Evolutionary conservation across 92 coral and sea anemone species (phyloP).

Genomic region (Phenganax subtilis): DNA sequence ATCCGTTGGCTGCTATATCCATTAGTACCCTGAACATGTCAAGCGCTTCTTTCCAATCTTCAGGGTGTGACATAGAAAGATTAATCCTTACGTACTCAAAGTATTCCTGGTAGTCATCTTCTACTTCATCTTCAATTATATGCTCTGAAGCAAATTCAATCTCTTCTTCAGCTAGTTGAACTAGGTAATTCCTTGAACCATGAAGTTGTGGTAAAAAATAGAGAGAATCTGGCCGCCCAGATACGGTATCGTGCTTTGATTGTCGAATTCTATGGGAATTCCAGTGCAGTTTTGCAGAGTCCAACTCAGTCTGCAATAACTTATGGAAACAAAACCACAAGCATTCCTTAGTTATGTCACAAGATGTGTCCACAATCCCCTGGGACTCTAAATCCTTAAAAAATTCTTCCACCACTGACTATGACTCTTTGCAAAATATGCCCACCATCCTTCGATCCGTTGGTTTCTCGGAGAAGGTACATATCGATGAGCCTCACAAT

Average conservation of each 20-base stretch:
- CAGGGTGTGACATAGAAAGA: conserved; percentile 36
- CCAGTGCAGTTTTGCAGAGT: conserved; percentile 60
- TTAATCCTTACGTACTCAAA: conserved; percentile 58
- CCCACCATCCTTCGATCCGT: conserved; percentile 66
- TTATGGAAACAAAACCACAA: conserved; percentile 55
- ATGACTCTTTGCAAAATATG: conserved; percentile 51
- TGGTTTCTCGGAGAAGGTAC: conserved; percentile 56
- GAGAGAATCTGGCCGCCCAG: conserved; percentile 62
- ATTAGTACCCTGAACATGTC: conserved; percentile 27
- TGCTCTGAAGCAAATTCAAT: conserved; percentile 44
- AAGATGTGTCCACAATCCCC: conserved; percentile 19
- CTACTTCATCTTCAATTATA: conserved; percentile 37
- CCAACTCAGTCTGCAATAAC: conserved; percentile 50
- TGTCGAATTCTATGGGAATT: conserved; percentile 56
- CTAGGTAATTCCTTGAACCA: conserved; percentile 44
- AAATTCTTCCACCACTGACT: conserved; percentile 52
- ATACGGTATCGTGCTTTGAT: conserved; percentile 50
- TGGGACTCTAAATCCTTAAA: too few species aligned
- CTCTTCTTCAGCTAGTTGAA: conserved; percentile 39
- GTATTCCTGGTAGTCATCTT: conserved; percentile 55
- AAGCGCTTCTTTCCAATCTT: conserved; percentile 43
- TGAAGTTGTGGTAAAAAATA: conserved; percentile 56
- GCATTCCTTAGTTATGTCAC: conserved; percentile 50
- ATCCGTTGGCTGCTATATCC: conserved; percentile 44
- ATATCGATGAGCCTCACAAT: conserved; percentile 52